Evolutionary conservation across 2,797 vertebrate species (phyloP), one percentile per base, ranked within the genome.

Genomic region (Onychomys arenicola): DNA sequence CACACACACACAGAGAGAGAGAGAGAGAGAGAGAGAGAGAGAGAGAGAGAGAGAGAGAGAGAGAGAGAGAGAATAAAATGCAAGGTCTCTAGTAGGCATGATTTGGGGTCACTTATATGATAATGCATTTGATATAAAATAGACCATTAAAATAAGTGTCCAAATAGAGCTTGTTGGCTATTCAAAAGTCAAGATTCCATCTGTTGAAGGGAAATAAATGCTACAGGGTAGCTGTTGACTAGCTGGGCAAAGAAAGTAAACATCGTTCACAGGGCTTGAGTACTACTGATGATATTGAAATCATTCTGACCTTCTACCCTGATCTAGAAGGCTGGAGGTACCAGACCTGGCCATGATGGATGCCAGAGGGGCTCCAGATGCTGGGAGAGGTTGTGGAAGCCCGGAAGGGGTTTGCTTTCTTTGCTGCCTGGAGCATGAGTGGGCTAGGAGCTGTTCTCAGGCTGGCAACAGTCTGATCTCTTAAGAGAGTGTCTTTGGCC

Each of bases 121-220:
- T 87, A 71, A 67, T 52, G 92, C 23, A 43, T 43, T 4, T 14
- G 29, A 16, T 13, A 37, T 59, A 55, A 21, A 71, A 16, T 27
- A 75, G 61, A 69, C 29, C 13, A 14, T 61, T 89, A 57, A 95
- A 69, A 27, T 55, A 65, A 92, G 10, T 40, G 40, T 29, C 52
- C 29, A 40, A 27, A 71, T 52, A 89, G 34, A 91, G 37, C 67
- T 67, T 55, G 12, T 12, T 27, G 21, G 65, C 17, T 49, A 34
- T n/a, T 11, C 13, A n/a, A 9, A 92, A 67, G 37, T 21, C n/a
- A 81, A 5, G 55, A 21, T 40, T 1, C 46, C 4, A 34, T 55
- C 23, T 19, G 32, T 34, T 75, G 85, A 94, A 93, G 95, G 96
- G 96, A 95, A 90, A 73, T 52, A 32, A 17, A 1, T 10, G 61